Base-by-base conservation (phyloP, 2,113 vertebrate species). In the Dipodomys ordii region DNA sequence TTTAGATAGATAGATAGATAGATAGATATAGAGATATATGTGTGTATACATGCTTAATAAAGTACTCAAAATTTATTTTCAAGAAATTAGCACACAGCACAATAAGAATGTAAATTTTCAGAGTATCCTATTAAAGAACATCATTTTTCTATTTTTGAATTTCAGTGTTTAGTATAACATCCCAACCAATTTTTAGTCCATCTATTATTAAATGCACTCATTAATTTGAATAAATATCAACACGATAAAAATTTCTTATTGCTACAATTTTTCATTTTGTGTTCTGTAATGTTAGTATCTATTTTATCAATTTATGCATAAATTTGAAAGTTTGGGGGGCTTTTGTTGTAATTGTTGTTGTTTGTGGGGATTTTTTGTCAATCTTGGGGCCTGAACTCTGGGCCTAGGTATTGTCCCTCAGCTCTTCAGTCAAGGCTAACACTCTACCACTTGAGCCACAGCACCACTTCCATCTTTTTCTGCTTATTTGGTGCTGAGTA, bases 71-170 rank as follows among this genome's bases (percentile, higher is more conserved):
- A 49, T 49, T 1, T 49, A 11, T 49, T 49, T 9, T 12, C 12
- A 12, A 46, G 64, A 53, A 71, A 86, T 44, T 27, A 77, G 8
- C 35, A 3, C 12, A 85, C n/a, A 77, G n/a, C 65, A 78, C 9
- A 79, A 80, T 53, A 18, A 46, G 12, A 77, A 84, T 85, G 35
- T 35, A 78, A 83, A 44, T 85, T 65, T 35, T 90, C 69, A 16
- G 30, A 74, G 22, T 30, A 44, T 28, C 46, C 57, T 7, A 46
- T 79, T 30, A 32, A 71, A 71, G 69, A 44, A 77, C 80, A 80
- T 46, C 9, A 90, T 83, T 73, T 85, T 49, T 19, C 60, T 83
- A n/a, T n/a, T 83, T 91, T 64, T 76, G 8, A 87, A 64, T 83
- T 91, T 76, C 18, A 68, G 1, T 77, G 4, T 67, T 76, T 46